Percentiles rank a stretch among this genome's conserved stretches.
These are phyloP conservation scores for Endomychus coccineus DNA, from an alignment of 2,888 invertebrate genomes.

Conservation along the genomic window DNA sequence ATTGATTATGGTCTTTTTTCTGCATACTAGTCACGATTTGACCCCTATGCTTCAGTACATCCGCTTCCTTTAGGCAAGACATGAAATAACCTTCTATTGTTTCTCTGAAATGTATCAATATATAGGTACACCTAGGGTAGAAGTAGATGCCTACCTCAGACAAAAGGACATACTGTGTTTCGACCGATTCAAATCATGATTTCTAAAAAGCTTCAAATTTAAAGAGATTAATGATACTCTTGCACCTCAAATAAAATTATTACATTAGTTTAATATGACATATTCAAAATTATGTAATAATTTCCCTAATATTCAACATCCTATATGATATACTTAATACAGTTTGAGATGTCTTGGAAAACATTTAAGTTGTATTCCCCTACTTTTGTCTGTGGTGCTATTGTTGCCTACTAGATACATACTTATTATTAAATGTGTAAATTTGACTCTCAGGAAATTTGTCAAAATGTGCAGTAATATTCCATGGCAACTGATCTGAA, in stretches of 20 bases:
- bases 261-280: too few relatives aligned
- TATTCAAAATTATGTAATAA: too few relatives aligned
- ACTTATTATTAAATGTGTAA: slow-evolving; percentile 82
- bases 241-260: neutral
- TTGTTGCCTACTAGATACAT: slow-evolving; percentile 32
- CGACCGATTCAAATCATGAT: too few relatives aligned
- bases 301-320: too few relatives aligned
- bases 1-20: slow-evolving; percentile 92
- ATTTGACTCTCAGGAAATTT: slow-evolving; percentile 87
- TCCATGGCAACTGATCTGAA: slow-evolving; percentile 78
- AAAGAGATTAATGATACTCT: neutral
- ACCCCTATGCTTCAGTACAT: slow-evolving; percentile 91
- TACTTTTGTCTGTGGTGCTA: too few relatives aligned
- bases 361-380: too few relatives aligned
- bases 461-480: slow-evolving; percentile 86
- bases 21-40: slow-evolving; percentile 87
- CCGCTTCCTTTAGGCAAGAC: slow-evolving; percentile 95
- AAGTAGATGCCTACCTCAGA: too few relatives aligned
- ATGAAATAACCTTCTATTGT: slow-evolving; percentile 90
- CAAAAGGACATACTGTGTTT: too few relatives aligned
- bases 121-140: too few relatives aligned
- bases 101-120: slow-evolving; percentile 55
- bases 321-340: too few relatives aligned
- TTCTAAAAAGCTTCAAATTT: neutral
- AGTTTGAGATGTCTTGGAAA: too few relatives aligned